These are phyloP conservation scores for Genyomyrus donnyi DNA, from an alignment of 2,113 vertebrate species.

Conservation along the genomic window DNA sequence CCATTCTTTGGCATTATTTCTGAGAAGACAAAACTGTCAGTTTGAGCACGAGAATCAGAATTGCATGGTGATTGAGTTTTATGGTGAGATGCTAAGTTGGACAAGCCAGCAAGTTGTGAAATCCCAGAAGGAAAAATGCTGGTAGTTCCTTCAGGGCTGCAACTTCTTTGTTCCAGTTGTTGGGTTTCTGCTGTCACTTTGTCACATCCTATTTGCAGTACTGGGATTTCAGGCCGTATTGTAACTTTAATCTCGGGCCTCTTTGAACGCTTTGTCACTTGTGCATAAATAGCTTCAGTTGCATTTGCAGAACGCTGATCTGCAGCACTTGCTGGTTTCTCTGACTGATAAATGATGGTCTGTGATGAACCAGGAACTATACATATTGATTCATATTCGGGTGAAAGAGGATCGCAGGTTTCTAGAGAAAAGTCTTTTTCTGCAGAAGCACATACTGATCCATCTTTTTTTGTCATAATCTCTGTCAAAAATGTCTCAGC, in stretches of 20 bases:
- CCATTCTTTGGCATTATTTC: slow-evolving; percentile 59
- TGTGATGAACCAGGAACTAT: slow-evolving; percentile 56
- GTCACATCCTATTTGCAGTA: slow-evolving; percentile 61
- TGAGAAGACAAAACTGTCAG: slow-evolving; percentile 50
- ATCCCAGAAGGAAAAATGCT: background rate
- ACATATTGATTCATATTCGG: slow-evolving; percentile 66
- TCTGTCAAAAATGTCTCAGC: slow-evolving; percentile 68
- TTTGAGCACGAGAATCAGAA: slow-evolving; percentile 12
- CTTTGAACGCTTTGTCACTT: slow-evolving; percentile 67
- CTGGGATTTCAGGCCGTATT: slow-evolving; percentile 58
- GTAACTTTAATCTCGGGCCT: slow-evolving; percentile 64
- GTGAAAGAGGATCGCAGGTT: slow-evolving; percentile 53
- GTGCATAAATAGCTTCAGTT: slow-evolving; percentile 67
- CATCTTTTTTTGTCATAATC: slow-evolving; percentile 62
- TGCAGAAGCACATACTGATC: slow-evolving; percentile 33
- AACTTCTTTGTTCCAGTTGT: slow-evolving; percentile 29
- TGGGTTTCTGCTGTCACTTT: slow-evolving; percentile 29
- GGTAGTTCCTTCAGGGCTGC: background rate
- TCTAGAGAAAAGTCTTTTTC: slow-evolving; percentile 37
- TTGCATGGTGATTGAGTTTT: background rate
- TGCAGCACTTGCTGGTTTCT: slow-evolving; percentile 45
- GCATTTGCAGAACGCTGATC: slow-evolving; percentile 46
- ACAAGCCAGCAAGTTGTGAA: background rate
- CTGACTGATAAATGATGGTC: slow-evolving; percentile 60
- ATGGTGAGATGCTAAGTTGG: background rate